A percentile compares a stretch with the other conserved stretches of the same genome.
Evolutionary conservation across 2,888 invertebrate species (phyloP).

Genomic region (Blera fallax): DNA sequence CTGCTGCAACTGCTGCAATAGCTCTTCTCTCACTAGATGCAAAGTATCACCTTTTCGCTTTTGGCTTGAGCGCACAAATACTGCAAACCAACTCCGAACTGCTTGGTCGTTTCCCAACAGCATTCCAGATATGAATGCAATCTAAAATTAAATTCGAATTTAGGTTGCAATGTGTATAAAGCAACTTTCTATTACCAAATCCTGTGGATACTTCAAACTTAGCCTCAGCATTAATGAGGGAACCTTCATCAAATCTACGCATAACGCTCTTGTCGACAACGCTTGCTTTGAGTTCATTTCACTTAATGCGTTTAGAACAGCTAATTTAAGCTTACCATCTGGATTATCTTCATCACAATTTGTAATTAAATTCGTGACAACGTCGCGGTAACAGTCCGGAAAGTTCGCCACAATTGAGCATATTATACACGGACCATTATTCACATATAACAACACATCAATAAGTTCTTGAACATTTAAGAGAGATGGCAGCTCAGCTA

Average conservation of each 20-base stretch:
- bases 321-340: slow-evolving; percentile 88
- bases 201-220: slow-evolving; percentile 87
- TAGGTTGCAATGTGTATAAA: background rate
- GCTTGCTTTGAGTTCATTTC: slow-evolving; percentile 95
- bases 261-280: slow-evolving; percentile 91
- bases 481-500: slow-evolving; percentile 95
- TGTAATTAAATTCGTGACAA: slow-evolving; percentile 91
- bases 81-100: slow-evolving; percentile 95
- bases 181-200: slow-evolving; percentile 82
- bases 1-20: slow-evolving; percentile 87
- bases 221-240: slow-evolving; percentile 93
- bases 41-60: slow-evolving; percentile 87
- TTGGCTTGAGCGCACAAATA: slow-evolving; percentile 89
- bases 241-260: slow-evolving; percentile 94
- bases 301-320: slow-evolving; percentile 90
- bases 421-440: slow-evolving; percentile 94
- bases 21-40: slow-evolving; percentile 87
- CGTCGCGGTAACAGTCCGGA: slow-evolving; percentile 96
- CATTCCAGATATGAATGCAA: slow-evolving; percentile 94
- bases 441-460: slow-evolving; percentile 94
- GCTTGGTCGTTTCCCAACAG: slow-evolving; percentile 94
- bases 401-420: slow-evolving; percentile 96
- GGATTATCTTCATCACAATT: slow-evolving; percentile 95
- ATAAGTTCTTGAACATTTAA: slow-evolving; percentile 91
- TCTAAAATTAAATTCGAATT: slow-evolving; percentile 80